phyloP scores from a whole-genome alignment of 1,140 invertebrate genomes.

The Pogonus chalceus region DNA sequence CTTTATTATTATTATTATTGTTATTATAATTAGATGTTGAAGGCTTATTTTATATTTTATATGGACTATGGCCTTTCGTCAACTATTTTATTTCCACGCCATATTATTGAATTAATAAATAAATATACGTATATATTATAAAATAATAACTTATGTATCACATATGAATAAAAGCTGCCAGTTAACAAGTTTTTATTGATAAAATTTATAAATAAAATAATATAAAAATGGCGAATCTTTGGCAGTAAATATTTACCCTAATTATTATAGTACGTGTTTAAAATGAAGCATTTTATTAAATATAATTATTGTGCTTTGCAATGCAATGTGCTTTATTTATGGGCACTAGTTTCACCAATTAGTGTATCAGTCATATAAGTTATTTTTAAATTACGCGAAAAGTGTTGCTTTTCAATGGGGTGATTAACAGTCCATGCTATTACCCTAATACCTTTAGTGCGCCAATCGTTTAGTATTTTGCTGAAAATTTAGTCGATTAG shows the following conservation, averaged over 20 bases:
- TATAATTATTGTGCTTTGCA: not conserved
- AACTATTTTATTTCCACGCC: too few relatives aligned
- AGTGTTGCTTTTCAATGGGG: slow-evolving; percentile 53
- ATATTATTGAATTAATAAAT: too few relatives aligned
- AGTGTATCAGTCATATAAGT: slow-evolving; percentile 59
- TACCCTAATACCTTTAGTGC: slow-evolving; percentile 41
- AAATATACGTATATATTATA: too few relatives aligned
- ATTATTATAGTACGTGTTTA: too few relatives aligned
- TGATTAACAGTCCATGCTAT: slow-evolving; percentile 56
- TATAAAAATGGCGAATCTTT: not conserved
- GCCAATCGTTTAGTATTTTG: slow-evolving; percentile 44
- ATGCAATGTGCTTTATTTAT: not conserved
- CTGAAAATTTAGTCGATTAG: slow-evolving; percentile 35
- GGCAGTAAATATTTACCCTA: not conserved
- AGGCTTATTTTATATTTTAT: too few relatives aligned
- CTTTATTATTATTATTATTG: too few relatives aligned
- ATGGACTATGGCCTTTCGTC: too few relatives aligned
- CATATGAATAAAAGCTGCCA: too few relatives aligned
- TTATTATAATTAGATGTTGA: too few relatives aligned
- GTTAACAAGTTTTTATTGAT: too few relatives aligned
- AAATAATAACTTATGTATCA: too few relatives aligned
- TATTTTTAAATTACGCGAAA: slow-evolving; percentile 43
- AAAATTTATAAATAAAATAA: not conserved
- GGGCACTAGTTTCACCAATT: slow-evolving; percentile 36
- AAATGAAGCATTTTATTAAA: too few relatives aligned